These are phyloP conservation scores for Idaea dimidiata DNA, from an alignment of 2,888 invertebrate genomes.

Conservation along the genomic window DNA sequence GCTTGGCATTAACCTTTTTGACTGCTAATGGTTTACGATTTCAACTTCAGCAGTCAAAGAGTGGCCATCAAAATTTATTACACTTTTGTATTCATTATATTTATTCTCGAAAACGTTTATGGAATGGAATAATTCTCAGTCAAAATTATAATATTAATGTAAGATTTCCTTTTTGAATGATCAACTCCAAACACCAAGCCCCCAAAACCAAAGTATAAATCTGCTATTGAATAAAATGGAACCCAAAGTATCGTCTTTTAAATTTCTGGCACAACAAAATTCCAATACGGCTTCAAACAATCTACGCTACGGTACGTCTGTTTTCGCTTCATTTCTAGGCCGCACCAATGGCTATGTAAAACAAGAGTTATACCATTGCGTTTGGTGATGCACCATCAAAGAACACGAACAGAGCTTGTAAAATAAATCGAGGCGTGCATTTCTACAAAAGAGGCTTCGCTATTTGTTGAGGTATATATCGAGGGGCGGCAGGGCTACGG, in stretches of 20 bases:
- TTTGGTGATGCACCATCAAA: conserved; percentile 51
- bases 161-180: not conserved
- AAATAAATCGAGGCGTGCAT: conserved; percentile 76
- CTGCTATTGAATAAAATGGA: not conserved
- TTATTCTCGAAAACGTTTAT: not conserved
- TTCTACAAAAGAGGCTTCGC: conserved; percentile 66
- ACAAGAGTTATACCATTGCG: not conserved
- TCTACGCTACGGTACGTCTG: not conserved
- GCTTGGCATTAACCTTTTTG: no score
- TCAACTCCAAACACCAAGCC: no score
- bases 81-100: no score
- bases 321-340: not conserved
- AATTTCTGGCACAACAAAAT: not conserved
- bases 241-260: no score
- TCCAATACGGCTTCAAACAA: not conserved
- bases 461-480: conserved; percentile 48
- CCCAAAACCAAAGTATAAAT: not conserved
- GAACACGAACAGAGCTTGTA: conserved; percentile 56
- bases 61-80: no score
- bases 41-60: no score
- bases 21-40: no score
- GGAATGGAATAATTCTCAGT: no score
- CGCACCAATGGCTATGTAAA: not conserved
- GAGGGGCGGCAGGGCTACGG: conserved; percentile 68
- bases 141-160: conserved; percentile 26